phyloP scores from a whole-genome alignment of 2,797 vertebrate genomes.

The Pithecia hirsuta region DNA sequence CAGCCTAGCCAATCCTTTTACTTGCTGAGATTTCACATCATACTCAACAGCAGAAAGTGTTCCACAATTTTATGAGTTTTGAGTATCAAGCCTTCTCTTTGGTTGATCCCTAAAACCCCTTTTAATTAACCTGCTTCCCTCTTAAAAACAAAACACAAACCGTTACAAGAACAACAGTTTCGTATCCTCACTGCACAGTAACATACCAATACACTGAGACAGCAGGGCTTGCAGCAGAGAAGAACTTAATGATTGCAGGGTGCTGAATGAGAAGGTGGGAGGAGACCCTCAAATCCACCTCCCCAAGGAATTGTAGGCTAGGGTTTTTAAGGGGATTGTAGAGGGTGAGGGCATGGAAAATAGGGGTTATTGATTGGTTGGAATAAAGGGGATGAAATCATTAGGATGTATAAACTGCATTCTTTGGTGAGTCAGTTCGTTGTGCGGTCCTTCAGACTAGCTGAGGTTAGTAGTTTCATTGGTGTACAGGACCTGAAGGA shows the following conservation, averaged over 20 bases:
- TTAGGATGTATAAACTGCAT: background rate
- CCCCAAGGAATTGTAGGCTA: background rate
- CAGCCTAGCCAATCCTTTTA: background rate
- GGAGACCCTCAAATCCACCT: background rate
- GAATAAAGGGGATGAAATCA: background rate
- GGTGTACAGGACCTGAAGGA: background rate
- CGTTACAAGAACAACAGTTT: background rate
- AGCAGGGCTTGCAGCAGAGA: background rate
- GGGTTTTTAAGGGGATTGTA: background rate
- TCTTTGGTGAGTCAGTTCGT: background rate
- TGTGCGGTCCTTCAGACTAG: background rate
- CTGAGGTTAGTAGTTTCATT: background rate
- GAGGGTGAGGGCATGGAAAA: background rate
- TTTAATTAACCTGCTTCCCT: constrained; percentile 12
- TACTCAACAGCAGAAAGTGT: background rate
- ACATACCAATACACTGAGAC: background rate
- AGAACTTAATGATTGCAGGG: background rate
- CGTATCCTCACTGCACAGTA: background rate
- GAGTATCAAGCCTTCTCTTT: background rate
- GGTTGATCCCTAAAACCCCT: background rate
- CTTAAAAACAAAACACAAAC: background rate
- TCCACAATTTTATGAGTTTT: constrained; percentile 24
- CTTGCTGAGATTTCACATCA: background rate
- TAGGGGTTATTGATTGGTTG: background rate
- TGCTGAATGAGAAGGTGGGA: background rate